Base-by-base conservation (phyloP, 2,797 vertebrate genomes). In the Notoglanidium macrostoma region DNA sequence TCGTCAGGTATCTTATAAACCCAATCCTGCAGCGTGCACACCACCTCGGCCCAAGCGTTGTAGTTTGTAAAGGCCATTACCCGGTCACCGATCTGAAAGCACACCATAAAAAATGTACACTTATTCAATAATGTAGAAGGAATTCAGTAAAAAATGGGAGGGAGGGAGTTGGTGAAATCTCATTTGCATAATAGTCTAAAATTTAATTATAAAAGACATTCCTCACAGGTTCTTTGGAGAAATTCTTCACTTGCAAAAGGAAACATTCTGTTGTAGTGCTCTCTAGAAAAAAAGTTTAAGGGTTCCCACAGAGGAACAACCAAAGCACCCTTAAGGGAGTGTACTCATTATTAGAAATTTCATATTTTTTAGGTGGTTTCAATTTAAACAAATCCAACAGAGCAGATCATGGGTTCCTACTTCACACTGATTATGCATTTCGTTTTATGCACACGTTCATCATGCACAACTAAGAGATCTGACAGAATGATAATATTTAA, bases 31-130 rank as follows among this genome's bases (percentile, higher is more conserved):
- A 97, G 96, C 0, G 97, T 96, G 89, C 98, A 99, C 11, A 97
- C 98, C 29, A 99, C 98, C 91, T 99, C 98, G n/a, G 98, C 98
- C 98, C 98, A 99, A 83, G 97, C 98, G 0, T 93, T 98, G 94
- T 99, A 99, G 92, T 99, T 98, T 51, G 97, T 96, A 93, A 99
- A 99, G 61, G 98, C 98, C 97, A 99, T 98, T 65, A 99, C 97
- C 92, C 97, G 95, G 95, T 99, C 98, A 8, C 98, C 98, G 63
- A 99, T 99, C 98, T 99, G 89, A 83, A 91, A 92, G 40, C 35
- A 80, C 57, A 81, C 35, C 51, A 10, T 29, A 78, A 78, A 78
- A 51, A 11, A 35, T 12, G 4, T 35, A 57, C 51, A 35, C 15
- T 55, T 55, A 9, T 32, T 3, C n/a, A 26, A 59, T 12, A 61